Evolutionary conservation across 2,888 invertebrate genomes (phyloP).

Genomic region (Drosophila lutescens): DNA sequence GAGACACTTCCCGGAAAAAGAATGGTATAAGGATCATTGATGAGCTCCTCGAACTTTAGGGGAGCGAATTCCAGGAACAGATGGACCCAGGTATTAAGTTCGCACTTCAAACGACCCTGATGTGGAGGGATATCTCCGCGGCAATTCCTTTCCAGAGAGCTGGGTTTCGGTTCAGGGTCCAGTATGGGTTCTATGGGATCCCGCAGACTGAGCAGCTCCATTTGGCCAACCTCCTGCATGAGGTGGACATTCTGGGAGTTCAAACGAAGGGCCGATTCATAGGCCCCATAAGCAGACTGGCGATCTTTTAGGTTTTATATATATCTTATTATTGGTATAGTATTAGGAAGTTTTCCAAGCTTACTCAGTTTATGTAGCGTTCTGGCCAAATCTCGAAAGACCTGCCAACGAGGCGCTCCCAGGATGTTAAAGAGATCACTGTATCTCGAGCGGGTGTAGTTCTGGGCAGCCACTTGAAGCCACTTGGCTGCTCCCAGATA

Average conservation of each 20-base stretch:
- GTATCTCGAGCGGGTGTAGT: constrained; percentile 24
- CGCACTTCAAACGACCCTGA: constrained; percentile 12
- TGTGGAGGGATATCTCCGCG: neutral
- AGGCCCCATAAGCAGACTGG: neutral
- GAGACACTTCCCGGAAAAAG: constrained; percentile 31
- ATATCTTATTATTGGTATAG: no score
- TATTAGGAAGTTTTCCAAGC: neutral
- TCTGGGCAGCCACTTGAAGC: constrained; percentile 43
- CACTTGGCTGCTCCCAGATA: constrained; percentile 45
- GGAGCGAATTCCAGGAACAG: constrained; percentile 45
- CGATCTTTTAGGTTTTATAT: constrained; percentile 18
- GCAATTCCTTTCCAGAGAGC: constrained; percentile 20
- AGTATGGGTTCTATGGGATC: constrained; percentile 6
- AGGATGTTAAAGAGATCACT: constrained; percentile 23
- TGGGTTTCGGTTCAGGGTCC: neutral
- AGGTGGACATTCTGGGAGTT: constrained; percentile 31
- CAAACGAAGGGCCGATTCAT: constrained; percentile 16
- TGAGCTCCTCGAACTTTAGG: constrained; percentile 28
- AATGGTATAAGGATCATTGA: constrained; percentile 13
- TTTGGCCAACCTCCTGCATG: neutral
- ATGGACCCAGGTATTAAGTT: neutral
- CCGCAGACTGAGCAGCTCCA: neutral
- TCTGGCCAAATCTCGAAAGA: constrained; percentile 40
- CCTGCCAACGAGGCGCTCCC: constrained; percentile 31
- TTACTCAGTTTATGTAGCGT: constrained; percentile 30